Evolutionary conservation across 2,888 invertebrate species (phyloP).

Genomic region (Epiblema foenella): DNA sequence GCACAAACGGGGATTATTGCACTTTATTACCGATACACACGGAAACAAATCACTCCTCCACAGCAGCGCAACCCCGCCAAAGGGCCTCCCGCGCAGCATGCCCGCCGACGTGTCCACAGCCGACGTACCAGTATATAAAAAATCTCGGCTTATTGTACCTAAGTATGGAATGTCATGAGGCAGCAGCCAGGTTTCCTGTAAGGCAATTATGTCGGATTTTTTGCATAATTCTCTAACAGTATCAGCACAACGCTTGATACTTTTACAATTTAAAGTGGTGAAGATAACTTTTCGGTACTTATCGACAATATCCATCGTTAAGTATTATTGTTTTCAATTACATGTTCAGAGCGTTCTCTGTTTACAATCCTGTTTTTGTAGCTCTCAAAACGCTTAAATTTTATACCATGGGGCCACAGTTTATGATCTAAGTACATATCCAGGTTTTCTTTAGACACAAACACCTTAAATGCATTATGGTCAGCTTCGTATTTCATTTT

Average conservation of each 20-base stretch:
- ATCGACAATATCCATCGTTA: too few relatives aligned
- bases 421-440: too few relatives aligned
- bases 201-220: conserved; percentile 21
- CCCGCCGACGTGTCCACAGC: conserved; percentile 25
- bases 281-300: too few relatives aligned
- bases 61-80: conserved; percentile 19
- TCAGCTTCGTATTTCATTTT: too few relatives aligned
- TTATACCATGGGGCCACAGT: too few relatives aligned
- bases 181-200: too few relatives aligned
- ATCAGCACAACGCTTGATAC: background rate
- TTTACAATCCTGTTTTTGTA: too few relatives aligned
- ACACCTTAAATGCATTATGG: too few relatives aligned
- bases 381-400: too few relatives aligned
- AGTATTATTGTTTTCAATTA: too few relatives aligned
- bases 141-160: conserved; percentile 3
- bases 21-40: conserved; percentile 1
- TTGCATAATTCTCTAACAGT: conserved; percentile 14
- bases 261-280: conserved; percentile 38
- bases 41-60: conserved; percentile 10
- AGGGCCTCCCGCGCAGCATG: conserved; percentile 26
- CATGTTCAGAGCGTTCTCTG: too few relatives aligned
- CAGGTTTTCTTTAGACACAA: too few relatives aligned
- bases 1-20: conserved; percentile 1
- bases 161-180: conserved; percentile 19
- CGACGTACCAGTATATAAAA: conserved; percentile 22